These are phyloP conservation scores for Drosophila rhopaloa DNA, from an alignment of 1,140 invertebrate genomes.

Conservation along the genomic window DNA sequence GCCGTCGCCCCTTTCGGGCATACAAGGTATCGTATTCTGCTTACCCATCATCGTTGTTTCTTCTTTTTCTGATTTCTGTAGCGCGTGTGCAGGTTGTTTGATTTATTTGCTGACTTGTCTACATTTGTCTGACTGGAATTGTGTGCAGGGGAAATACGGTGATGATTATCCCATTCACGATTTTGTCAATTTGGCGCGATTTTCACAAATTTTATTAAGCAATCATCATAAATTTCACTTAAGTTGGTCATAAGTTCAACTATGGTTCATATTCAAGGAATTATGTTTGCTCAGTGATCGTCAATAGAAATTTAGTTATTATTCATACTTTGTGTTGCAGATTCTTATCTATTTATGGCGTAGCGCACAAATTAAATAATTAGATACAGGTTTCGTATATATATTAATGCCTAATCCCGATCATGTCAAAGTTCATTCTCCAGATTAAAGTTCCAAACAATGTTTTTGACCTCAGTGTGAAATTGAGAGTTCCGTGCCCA, in stretches of 20 bases:
- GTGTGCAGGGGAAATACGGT: constrained; percentile 7
- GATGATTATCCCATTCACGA: constrained; percentile 12
- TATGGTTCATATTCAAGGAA: not conserved
- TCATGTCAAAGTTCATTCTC: too few relatives aligned
- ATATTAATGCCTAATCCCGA: too few relatives aligned
- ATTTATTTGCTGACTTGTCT: constrained; percentile 64
- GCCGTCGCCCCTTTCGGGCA: constrained; percentile 60
- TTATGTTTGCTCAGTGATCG: not conserved
- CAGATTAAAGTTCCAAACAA: too few relatives aligned
- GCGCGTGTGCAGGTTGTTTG: constrained; percentile 73
- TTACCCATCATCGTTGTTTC: constrained; percentile 27
- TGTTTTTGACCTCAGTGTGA: not conserved
- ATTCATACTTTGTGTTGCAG: too few relatives aligned
- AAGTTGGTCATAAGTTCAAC: not conserved
- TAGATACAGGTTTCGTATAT: too few relatives aligned
- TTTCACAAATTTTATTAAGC: constrained; percentile 34
- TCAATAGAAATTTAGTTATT: not conserved
- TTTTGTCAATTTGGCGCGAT: constrained; percentile 8
- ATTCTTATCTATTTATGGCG: too few relatives aligned
- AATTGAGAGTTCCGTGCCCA: not conserved
- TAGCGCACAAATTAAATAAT: too few relatives aligned
- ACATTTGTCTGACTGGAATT: constrained; percentile 27
- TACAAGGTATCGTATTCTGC: constrained; percentile 66
- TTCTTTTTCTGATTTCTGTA: constrained; percentile 13
- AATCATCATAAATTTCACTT: constrained; percentile 2